phyloP scores from a whole-genome alignment of 2,888 invertebrate genomes.

The Cryptus viduatorius region DNA sequence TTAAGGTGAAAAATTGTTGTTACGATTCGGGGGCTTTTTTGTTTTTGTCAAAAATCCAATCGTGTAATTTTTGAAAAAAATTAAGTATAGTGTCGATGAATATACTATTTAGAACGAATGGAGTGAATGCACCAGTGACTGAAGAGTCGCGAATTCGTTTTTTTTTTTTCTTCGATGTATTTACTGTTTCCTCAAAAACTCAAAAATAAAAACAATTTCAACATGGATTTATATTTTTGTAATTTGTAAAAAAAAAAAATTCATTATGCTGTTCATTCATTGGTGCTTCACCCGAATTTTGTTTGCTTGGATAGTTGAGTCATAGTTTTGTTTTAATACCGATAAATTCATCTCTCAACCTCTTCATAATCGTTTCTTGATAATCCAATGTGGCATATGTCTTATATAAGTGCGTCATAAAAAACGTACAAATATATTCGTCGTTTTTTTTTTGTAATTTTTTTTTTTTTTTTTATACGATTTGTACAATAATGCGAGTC shows the following conservation, averaged over 20 bases:
- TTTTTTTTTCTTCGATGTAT: neutral
- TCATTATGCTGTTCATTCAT: neutral
- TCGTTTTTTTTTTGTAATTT: neutral
- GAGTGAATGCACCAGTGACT: slow-evolving; percentile 10
- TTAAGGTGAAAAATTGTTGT: neutral
- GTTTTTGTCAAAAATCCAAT: neutral
- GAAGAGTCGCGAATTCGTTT: neutral
- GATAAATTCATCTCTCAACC: slow-evolving; percentile 31
- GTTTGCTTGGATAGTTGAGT: neutral
- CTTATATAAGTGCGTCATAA: neutral
- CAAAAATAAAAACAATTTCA: neutral
- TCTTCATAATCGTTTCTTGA: slow-evolving; percentile 41
- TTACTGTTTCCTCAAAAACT: neutral
- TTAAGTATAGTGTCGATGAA: neutral
- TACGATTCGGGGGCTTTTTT: no score
- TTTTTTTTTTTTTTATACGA: neutral
- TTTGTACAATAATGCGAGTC: slow-evolving; percentile 24
- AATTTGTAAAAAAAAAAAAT: neutral
- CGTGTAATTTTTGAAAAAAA: neutral
- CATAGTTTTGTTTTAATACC: slow-evolving; percentile 27
- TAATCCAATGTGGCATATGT: slow-evolving; percentile 22
- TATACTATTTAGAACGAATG: neutral
- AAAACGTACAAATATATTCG: slow-evolving; percentile 3
- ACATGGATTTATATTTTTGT: neutral
- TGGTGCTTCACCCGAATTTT: neutral